These are phyloP conservation scores for Eilema caniola DNA, from an alignment of 2,888 invertebrate species.

Conservation along the genomic window DNA sequence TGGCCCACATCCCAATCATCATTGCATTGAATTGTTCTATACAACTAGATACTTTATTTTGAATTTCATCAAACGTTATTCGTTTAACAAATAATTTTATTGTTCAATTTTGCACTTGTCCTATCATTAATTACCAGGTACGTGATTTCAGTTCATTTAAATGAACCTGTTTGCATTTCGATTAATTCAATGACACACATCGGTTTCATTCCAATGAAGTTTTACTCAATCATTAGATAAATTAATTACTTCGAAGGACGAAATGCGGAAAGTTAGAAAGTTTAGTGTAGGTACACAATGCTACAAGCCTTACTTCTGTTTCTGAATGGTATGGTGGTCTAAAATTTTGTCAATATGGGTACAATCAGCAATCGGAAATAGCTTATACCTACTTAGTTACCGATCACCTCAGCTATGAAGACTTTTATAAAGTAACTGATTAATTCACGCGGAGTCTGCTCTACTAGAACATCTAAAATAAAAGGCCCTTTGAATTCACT, in stretches of 20 bases:
- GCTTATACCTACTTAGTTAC: not conserved
- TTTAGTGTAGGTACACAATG: not conserved
- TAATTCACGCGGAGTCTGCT: too few relatives aligned
- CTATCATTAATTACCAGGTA: slow-evolving; percentile 42
- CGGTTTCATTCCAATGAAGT: slow-evolving; percentile 31
- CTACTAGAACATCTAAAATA: too few relatives aligned
- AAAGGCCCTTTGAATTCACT: too few relatives aligned
- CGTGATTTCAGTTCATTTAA: slow-evolving; percentile 42
- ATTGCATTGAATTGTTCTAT: slow-evolving; percentile 63
- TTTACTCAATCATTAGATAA: slow-evolving; percentile 19
- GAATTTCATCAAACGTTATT: slow-evolving; percentile 35
- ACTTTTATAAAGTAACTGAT: not conserved
- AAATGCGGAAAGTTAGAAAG: not conserved
- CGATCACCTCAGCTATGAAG: not conserved
- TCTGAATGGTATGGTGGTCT: not conserved
- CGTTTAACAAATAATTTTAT: slow-evolving; percentile 31
- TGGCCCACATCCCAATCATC: slow-evolving; percentile 69
- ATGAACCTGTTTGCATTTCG: slow-evolving; percentile 38
- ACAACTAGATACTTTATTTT: slow-evolving; percentile 44
- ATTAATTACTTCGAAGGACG: slow-evolving; percentile 13
- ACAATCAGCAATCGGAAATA: not conserved
- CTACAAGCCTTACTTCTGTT: not conserved
- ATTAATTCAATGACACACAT: slow-evolving; percentile 40
- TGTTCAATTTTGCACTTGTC: slow-evolving; percentile 34
- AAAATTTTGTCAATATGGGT: not conserved